Percentiles rank a stretch among this genome's conserved stretches.
Conservation (phyloP, 64 coral and sea anemone genomes). For the Actinia tenebrosa region DNA sequence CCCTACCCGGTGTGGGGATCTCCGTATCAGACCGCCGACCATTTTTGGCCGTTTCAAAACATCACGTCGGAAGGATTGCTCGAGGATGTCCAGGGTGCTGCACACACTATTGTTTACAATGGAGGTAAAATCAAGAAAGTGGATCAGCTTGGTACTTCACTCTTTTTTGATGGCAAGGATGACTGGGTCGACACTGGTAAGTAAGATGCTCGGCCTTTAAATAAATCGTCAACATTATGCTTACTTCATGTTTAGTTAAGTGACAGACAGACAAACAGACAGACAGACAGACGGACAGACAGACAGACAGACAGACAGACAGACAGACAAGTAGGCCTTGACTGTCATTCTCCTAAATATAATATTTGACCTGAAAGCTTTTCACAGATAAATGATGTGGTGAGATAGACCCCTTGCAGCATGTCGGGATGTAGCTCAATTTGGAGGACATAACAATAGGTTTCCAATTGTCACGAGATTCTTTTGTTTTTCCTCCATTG, state of each 20-base stretch:
- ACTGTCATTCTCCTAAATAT: no score
- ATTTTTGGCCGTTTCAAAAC: slow-evolving; percentile 76
- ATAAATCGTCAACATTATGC: background rate
- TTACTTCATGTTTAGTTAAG: background rate
- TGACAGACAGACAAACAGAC: background rate
- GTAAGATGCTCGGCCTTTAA: background rate
- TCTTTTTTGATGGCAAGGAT: slow-evolving; percentile 64
- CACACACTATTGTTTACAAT: slow-evolving; percentile 56
- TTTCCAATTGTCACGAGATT: no score
- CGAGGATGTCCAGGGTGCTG: slow-evolving; percentile 51
- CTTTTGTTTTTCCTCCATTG: no score
- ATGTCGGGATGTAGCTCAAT: no score
- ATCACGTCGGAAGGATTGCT: slow-evolving; percentile 39
- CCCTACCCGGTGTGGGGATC: slow-evolving; percentile 65
- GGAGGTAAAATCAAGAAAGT: slow-evolving; percentile 59
- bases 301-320: no score
- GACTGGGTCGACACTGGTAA: slow-evolving; percentile 88
- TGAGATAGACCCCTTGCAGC: no score
- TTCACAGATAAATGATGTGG: no score
- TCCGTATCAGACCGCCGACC: slow-evolving; percentile 78
- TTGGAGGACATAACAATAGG: no score
- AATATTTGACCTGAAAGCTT: no score
- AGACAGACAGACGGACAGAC: no score
- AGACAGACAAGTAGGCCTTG: no score
- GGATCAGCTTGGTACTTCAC: slow-evolving; percentile 54